Base-by-base conservation (phyloP, 2,888 invertebrate species). In the Brachypalpus laphriformis region DNA sequence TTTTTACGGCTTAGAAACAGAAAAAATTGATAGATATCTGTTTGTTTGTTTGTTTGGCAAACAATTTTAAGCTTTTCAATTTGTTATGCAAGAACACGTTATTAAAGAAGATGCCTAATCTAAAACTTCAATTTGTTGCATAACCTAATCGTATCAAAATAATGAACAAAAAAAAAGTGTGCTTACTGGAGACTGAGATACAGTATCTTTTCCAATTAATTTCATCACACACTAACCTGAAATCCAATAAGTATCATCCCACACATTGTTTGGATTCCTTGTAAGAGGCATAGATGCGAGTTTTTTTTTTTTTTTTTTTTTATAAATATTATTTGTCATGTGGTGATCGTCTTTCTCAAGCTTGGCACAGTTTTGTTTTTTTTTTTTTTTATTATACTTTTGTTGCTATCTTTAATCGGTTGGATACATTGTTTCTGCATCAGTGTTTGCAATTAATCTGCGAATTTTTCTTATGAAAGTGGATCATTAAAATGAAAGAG, bases 191-290 rank as follows among this genome's bases (percentile, higher is more conserved):
- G 34, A 31, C 37, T 34, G 54, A 74, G 11, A 54, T 56, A 63
- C 25, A 34, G 65, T 74, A 70, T 61, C 61, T 56, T 81, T 75
- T 81, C 68, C 61, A 75, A 47, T 70, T 81, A 70, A 75, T 31
- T 81, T 56, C 68, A 70, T 75, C 16, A 63, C 37, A 71, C 42
- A 71, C 49, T 25, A 56, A 71, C 70, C 40, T 82, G 57, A 82
- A 82, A 76, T 76, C 63, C 51, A 82, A 76, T 70, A 49, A 57
- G 45, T 47, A 56, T 65, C 75, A 47, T 65, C 75, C 65, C 65
- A 65, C 75, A 75, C 65, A 54, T 57, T n/a, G 45, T 47, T 45
- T 11, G 9, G 56, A 51, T 75, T 75, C 65, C 18, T 42, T 22
- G 2, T 34, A 22, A 57, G 45, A 57, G 56, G 34, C 57, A 57